Evolutionary conservation across 1,140 invertebrate genomes (phyloP), one percentile per base, ranked within the genome.

Genomic region (Zaprionus capensis): DNA sequence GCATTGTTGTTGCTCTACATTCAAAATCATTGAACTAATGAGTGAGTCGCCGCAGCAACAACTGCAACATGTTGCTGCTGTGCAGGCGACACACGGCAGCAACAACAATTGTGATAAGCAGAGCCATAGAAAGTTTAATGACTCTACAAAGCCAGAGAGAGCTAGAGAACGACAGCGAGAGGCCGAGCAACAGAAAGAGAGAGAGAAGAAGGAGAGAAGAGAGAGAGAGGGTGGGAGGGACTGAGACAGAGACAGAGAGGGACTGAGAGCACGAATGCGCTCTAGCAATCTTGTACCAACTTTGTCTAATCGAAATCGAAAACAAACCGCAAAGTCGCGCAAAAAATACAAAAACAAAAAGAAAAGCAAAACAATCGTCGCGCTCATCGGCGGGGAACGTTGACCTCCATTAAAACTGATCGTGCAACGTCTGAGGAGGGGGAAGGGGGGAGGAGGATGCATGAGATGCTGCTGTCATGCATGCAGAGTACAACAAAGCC

Each of bases 21-120:
- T 72, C 69, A 71, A 85, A 85, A 85, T 85, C 76, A 73, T 63
- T 76, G 64, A 85, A 75, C 84, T 88, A 87, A 88, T 87, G 83
- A 82, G 82, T 56, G 61, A 62, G 62, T 34, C 36, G 62, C 62
- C 69, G 28, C 55, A 24, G 64, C 51, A 58, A 6, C 61, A 74
- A 67, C 74, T 41, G 64, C 78, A 77, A 73, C 53, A 79, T 76
- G 68, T 71, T 72, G 77, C 77, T 62, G 41, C 44, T 20, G 73
- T 41, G 71, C n/a, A 46, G 49, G 49, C 61, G 55, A 49, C 70
- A 67, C 51, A n/a, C 73, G 24, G 61, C 72, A 49, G 64, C 81
- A 76, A 66, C 69, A 68, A 66, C 58, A 64, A 73, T 76, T 79
- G 70, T 84, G 83, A 86, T 86, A 86, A 86, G 83, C 72, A 41